Percentiles rank a stretch among this genome's conserved stretches.
Evolutionary conservation across 2,113 vertebrate species (phyloP).

Genomic region (Phylloscopus trochilus): DNA sequence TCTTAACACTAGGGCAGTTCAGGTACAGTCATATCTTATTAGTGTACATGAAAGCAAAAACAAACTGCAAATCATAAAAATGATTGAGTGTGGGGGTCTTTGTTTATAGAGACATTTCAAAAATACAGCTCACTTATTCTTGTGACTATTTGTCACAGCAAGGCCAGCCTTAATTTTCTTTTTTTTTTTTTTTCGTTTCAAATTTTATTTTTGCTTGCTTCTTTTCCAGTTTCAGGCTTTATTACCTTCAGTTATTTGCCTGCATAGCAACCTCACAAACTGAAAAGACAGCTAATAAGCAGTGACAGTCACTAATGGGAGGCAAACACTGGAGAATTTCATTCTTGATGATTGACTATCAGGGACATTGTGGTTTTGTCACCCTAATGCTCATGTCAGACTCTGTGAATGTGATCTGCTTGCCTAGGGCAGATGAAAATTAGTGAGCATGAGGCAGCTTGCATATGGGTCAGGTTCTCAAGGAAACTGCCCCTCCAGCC

Average conservation of each 20-base stretch:
- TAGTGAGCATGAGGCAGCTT: neutral
- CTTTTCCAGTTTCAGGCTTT: neutral
- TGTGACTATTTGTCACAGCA: neutral
- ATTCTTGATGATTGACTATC: fast-evolving
- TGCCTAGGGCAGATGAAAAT: neutral
- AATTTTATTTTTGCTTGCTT: neutral
- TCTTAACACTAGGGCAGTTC: neutral
- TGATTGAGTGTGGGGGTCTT: neutral
- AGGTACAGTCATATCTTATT: neutral
- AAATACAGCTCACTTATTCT: neutral
- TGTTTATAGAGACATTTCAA: neutral
- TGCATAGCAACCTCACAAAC: neutral
- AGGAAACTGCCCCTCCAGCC: neutral
- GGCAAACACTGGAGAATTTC: neutral
- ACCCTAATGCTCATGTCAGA: neutral
- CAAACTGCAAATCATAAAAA: neutral
- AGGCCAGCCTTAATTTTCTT: neutral
- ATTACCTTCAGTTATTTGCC: neutral
- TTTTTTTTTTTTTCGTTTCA: neutral
- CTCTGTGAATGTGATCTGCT: neutral
- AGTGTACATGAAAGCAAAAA: neutral
- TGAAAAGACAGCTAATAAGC: neutral
- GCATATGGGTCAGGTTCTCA: fast-evolving
- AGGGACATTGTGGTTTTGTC: neutral
- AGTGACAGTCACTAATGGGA: neutral